phyloP scores from a whole-genome alignment of 2,888 invertebrate species.

The Geophilus truncorum region DNA sequence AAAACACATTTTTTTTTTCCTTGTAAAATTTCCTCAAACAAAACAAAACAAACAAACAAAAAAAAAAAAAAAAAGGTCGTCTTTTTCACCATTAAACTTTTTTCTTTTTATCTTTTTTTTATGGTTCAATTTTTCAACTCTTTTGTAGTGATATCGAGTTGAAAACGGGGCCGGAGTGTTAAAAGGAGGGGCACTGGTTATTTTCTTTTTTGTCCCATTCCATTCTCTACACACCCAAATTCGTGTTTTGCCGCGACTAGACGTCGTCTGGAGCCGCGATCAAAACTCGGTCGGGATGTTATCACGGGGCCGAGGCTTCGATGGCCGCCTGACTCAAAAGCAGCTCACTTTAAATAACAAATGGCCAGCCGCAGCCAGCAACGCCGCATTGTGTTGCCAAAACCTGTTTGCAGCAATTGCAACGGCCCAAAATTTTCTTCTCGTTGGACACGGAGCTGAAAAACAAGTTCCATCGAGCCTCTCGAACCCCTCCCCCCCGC shows the following conservation, averaged over 20 bases:
- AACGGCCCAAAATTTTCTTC: background rate
- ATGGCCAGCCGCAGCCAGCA: background rate
- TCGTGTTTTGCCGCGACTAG: background rate
- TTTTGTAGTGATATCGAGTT: background rate
- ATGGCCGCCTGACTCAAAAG: constrained; percentile 20
- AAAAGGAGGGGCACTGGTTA: background rate
- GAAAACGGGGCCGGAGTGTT: background rate
- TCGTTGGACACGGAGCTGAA: background rate
- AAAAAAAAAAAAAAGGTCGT: too few relatives aligned
- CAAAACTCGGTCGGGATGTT: constrained; percentile 27
- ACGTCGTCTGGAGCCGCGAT: background rate
- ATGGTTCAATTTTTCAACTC: background rate
- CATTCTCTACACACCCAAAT: background rate
- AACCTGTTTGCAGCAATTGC: constrained; percentile 18
- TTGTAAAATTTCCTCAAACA: too few relatives aligned
- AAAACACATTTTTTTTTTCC: too few relatives aligned
- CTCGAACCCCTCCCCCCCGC: background rate
- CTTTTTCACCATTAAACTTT: too few relatives aligned
- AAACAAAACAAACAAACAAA: too few relatives aligned
- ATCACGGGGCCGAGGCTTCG: background rate
- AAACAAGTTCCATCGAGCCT: background rate
- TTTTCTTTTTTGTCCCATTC: background rate
- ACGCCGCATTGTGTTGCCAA: background rate
- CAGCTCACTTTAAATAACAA: constrained; percentile 20
- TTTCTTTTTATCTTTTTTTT: too few relatives aligned